Percentiles rank a stretch among this genome's conserved stretches.
Evolutionary conservation across 2,888 invertebrate species (phyloP).

Genomic region (Folsomia candida): DNA sequence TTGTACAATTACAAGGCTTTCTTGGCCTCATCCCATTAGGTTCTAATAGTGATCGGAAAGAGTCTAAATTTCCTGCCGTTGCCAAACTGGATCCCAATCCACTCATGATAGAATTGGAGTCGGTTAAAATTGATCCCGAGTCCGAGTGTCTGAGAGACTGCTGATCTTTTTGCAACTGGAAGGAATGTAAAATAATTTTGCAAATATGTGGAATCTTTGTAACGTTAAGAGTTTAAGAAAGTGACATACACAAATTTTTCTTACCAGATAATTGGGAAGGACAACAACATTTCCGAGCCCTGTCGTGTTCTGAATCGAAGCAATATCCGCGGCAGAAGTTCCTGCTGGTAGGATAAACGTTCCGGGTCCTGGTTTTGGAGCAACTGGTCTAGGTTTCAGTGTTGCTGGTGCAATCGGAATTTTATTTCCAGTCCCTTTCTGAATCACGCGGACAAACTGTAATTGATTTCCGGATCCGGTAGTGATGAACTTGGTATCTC

Average conservation of each 20-base stretch:
- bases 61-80: conserved; percentile 34
- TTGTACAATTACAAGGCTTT: conserved; percentile 98
- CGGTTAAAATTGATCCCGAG: conserved; percentile 15
- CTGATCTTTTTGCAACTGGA: not conserved
- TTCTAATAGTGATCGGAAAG: conserved; percentile 53
- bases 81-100: conserved; percentile 27
- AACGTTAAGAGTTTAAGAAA: not conserved
- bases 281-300: conserved; percentile 45
- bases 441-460: conserved; percentile 69
- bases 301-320: conserved; percentile 28
- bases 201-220: not conserved
- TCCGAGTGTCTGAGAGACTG: not conserved
- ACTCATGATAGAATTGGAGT: conserved; percentile 30
- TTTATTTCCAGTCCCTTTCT: conserved; percentile 43
- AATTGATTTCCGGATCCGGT: conserved; percentile 53
- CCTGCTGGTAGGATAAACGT: conserved; percentile 38
- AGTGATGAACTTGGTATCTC: conserved; percentile 26
- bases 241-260: no score
- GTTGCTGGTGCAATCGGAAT: conserved; percentile 48
- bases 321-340: conserved; percentile 29
- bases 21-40: conserved; percentile 66
- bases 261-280: conserved; percentile 47
- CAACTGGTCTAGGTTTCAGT: conserved; percentile 43
- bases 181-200: not conserved
- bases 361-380: conserved; percentile 44